These are phyloP conservation scores for Nasonia longicornis DNA, from an alignment of 1,140 invertebrate species.

Conservation along the genomic window DNA sequence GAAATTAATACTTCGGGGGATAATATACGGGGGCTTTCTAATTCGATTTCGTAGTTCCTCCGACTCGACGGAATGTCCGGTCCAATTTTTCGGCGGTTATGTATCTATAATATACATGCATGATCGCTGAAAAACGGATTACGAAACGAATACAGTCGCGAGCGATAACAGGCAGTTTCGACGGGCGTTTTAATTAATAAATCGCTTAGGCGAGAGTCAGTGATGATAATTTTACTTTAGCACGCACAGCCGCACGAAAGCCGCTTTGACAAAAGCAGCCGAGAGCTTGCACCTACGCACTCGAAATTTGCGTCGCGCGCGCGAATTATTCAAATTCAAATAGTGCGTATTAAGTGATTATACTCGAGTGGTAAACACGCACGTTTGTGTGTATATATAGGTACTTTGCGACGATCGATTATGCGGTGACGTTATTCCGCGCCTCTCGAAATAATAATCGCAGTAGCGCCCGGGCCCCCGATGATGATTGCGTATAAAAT, in stretches of 20 bases:
- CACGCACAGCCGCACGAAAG: background rate
- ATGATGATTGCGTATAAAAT: background rate
- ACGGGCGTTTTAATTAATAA: no score
- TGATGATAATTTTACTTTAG: background rate
- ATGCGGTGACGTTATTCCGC: conserved; percentile 8
- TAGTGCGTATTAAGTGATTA: conserved; percentile 23
- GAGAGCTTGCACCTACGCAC: background rate
- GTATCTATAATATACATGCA: no score
- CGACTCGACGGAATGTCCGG: background rate
- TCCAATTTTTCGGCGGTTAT: background rate
- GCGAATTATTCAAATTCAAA: conserved; percentile 16
- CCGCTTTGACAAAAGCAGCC: background rate
- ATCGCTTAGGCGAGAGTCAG: no score
- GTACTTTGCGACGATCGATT: background rate
- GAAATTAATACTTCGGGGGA: background rate
- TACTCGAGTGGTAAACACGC: background rate
- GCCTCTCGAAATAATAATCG: conserved; percentile 11
- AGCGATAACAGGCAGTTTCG: no score
- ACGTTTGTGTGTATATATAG: background rate
- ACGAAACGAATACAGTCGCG: no score
- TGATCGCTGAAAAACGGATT: background rate
- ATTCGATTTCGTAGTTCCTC: background rate
- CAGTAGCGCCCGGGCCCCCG: background rate
- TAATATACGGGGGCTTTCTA: background rate
- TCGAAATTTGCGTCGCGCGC: background rate